Evolutionary conservation across 2,797 vertebrate genomes (phyloP).

Genomic region (Coregonus suidteri): DNA sequence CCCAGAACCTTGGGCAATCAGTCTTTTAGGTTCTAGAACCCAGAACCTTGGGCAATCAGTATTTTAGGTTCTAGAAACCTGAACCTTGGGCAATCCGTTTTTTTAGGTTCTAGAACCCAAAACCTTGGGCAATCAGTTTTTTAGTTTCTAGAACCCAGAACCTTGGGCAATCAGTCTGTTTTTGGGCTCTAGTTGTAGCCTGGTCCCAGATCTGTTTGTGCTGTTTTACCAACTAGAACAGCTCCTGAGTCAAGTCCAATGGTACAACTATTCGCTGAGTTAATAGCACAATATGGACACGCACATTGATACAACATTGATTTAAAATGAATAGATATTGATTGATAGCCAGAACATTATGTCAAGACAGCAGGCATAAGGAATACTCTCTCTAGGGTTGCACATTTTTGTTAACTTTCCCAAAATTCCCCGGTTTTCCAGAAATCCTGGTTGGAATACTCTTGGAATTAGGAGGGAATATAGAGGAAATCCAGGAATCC

Average conservation of each 20-base stretch:
- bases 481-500: too few species aligned
- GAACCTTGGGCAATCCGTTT: conserved; percentile 29
- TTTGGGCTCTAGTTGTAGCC: conserved; percentile 14
- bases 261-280: neutral
- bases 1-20: conserved; percentile 41
- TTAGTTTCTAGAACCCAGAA: conserved; percentile 7
- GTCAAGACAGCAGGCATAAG: neutral
- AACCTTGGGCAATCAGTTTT: conserved; percentile 41
- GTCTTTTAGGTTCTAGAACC: conserved; percentile 22
- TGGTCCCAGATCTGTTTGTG: neutral
- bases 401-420: too few species aligned
- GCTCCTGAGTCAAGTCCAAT: neutral
- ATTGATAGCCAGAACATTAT: neutral
- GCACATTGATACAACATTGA: conserved; percentile 18
- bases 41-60: neutral
- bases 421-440: too few species aligned
- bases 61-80: conserved; percentile 1
- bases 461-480: too few species aligned
- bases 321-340: neutral
- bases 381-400: neutral
- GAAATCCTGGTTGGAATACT: too few species aligned
- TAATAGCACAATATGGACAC: conserved; percentile 24
- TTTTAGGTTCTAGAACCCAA: conserved; percentile 17
- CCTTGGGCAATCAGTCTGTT: neutral
- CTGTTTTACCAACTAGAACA: neutral